Conservation (phyloP, 2,797 vertebrate species). For the Gymnodraco acuticeps region DNA sequence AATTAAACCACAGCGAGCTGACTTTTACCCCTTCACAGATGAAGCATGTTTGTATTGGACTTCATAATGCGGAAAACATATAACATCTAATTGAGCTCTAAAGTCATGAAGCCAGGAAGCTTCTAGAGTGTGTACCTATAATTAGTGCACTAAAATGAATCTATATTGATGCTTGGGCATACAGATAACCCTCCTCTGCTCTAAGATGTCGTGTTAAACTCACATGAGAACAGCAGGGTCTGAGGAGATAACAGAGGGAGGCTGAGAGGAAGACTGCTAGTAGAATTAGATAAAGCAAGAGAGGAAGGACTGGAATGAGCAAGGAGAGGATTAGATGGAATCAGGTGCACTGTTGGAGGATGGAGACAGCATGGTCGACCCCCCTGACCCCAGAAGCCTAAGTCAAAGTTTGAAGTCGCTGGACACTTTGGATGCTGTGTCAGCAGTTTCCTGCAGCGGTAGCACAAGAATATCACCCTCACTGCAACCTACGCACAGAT, state of each 20-base stretch:
- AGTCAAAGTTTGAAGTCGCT: conserved; percentile 16
- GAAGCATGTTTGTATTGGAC: conserved; percentile 33
- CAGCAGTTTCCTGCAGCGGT: conserved; percentile 21
- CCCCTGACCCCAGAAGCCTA: conserved; percentile 15
- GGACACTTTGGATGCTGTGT: conserved; percentile 16
- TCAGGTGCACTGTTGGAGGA: conserved; percentile 29
- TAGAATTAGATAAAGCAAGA: conserved; percentile 32
- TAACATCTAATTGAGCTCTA: conserved; percentile 1
- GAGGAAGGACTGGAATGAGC: conserved; percentile 20
- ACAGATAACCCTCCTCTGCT: conserved; percentile 23
- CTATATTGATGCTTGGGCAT: background rate
- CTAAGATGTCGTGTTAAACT: conserved; percentile 37
- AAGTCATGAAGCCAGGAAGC: conserved; percentile 2
- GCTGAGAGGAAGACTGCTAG: conserved; percentile 17
- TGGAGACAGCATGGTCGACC: conserved; percentile 23
- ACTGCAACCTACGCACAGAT: conserved; percentile 28
- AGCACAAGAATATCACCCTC: conserved; percentile 3
- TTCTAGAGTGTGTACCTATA: conserved; percentile 20
- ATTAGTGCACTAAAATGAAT: conserved; percentile 15
- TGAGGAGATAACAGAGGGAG: conserved; percentile 35
- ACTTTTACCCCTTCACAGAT: conserved; percentile 44
- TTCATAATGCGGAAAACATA: conserved; percentile 16
- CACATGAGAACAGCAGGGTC: conserved; percentile 18
- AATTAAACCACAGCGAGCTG: background rate
- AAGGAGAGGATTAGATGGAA: conserved; percentile 46